Conservation (phyloP, 1,140 invertebrate species). For the Scaptomyza montana region DNA sequence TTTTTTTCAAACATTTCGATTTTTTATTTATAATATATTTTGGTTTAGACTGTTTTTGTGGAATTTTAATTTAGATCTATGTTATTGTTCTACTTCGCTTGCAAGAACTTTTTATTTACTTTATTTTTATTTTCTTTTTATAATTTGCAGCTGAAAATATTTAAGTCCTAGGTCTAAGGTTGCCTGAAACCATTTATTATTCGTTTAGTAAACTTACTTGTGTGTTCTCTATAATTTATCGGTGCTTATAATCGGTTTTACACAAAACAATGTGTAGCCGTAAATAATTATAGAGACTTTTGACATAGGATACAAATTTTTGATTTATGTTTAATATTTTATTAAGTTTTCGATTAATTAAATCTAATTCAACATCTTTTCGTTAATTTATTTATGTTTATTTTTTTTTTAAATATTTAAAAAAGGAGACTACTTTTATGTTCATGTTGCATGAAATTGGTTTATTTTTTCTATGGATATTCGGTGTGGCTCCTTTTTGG, state of each 20-base stretch:
- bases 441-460: conserved; percentile 46
- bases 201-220: conserved; percentile 1
- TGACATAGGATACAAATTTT: background rate
- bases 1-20: background rate
- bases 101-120: conserved; percentile 53
- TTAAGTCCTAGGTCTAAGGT: conserved; percentile 68
- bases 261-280: conserved; percentile 5
- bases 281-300: conserved; percentile 5
- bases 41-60: background rate
- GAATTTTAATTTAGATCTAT: conserved; percentile 18
- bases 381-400: background rate
- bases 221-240: conserved; percentile 1
- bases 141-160: conserved; percentile 71
- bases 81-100: conserved; percentile 14
- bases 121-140: conserved; percentile 70
- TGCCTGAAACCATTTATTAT: conserved; percentile 53
- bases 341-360: conserved; percentile 21
- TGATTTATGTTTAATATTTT: conserved; percentile 1
- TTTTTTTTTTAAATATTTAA: conserved; percentile 6
- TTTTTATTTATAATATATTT: no score
- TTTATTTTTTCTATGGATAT: conserved; percentile 6
- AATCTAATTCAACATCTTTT: conserved; percentile 10
- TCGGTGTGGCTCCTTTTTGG: conserved; percentile 21
- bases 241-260: conserved; percentile 9
- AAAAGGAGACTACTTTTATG: conserved; percentile 1